phyloP scores from a whole-genome alignment of 2,113 vertebrate species.

The Hassar affinis region DNA sequence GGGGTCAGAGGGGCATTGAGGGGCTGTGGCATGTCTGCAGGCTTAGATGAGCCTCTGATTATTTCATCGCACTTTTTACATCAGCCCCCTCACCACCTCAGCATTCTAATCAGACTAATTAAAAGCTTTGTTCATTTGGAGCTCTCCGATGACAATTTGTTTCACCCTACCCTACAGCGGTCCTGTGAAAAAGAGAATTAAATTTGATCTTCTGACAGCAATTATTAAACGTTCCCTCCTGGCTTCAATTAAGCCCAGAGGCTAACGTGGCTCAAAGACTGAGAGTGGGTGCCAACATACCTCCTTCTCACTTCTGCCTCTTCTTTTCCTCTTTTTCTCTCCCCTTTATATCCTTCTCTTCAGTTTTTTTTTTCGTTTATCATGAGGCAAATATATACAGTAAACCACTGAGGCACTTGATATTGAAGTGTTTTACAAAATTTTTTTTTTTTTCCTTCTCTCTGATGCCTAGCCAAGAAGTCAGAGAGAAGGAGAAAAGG shows the following conservation, averaged over 20 bases:
- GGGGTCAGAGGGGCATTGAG: constrained; percentile 52
- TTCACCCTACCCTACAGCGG: constrained; percentile 95
- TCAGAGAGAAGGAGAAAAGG: constrained; percentile 45
- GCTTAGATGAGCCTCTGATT: constrained; percentile 78
- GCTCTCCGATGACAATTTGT: constrained; percentile 98
- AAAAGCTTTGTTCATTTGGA: constrained; percentile 97
- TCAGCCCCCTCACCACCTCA: constrained; percentile 66
- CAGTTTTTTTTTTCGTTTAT: constrained; percentile 30
- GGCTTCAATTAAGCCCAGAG: constrained; percentile 94
- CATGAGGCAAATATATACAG: constrained; percentile 28
- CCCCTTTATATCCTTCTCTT: constrained; percentile 31
- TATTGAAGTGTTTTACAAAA: constrained; percentile 55
- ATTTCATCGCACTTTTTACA: constrained; percentile 74
- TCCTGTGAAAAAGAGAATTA: constrained; percentile 97
- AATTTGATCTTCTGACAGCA: constrained; percentile 99
- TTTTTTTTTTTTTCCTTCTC: constrained; percentile 47
- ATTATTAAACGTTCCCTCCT: constrained; percentile 99
- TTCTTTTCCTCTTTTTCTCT: constrained; percentile 22
- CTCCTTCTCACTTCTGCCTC: constrained; percentile 49
- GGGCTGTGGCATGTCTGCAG: constrained; percentile 13
- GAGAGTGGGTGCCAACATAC: constrained; percentile 69
- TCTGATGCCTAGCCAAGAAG: constrained; percentile 27
- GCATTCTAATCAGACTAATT: constrained; percentile 99
- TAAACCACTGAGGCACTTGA: constrained; percentile 45
- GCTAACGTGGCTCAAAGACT: constrained; percentile 83